Evolutionary conservation across 2,113 vertebrate species (phyloP).

Genomic region (Pseudorectes ferrugineus): DNA sequence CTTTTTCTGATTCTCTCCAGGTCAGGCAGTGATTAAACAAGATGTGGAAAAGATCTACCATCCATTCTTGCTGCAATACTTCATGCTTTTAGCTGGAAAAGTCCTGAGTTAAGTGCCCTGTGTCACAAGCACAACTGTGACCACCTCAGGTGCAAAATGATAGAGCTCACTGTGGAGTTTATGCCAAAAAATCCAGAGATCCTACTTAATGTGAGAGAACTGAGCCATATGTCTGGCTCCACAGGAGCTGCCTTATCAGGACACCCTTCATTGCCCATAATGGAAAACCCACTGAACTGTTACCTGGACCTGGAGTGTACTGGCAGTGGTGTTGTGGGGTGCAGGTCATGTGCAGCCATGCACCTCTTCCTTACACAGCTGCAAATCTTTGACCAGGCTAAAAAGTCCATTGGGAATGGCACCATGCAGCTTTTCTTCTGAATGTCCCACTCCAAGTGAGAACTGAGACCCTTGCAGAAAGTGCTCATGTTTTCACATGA

Average conservation of each 20-base stretch:
- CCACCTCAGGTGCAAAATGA: neutral
- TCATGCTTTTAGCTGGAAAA: neutral
- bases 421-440: neutral
- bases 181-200: neutral
- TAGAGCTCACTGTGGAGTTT: neutral
- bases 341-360: neutral
- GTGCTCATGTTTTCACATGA: fast-evolving
- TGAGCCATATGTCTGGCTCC: neutral
- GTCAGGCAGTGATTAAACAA: neutral
- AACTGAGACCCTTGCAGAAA: neutral
- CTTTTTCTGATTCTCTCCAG: neutral
- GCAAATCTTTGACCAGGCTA: neutral
- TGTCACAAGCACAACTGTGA: neutral
- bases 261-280: neutral
- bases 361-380: neutral
- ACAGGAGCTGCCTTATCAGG: neutral
- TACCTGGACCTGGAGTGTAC: neutral
- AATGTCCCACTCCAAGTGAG: neutral
- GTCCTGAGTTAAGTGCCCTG: neutral
- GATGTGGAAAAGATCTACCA: neutral
- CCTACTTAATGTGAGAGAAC: neutral
- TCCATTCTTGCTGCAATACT: neutral
- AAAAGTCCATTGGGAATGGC: neutral
- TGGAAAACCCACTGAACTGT: neutral
- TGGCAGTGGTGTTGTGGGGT: neutral